These are phyloP conservation scores for Aethes cnicana DNA, from an alignment of 2,888 invertebrate species.

Conservation along the genomic window DNA sequence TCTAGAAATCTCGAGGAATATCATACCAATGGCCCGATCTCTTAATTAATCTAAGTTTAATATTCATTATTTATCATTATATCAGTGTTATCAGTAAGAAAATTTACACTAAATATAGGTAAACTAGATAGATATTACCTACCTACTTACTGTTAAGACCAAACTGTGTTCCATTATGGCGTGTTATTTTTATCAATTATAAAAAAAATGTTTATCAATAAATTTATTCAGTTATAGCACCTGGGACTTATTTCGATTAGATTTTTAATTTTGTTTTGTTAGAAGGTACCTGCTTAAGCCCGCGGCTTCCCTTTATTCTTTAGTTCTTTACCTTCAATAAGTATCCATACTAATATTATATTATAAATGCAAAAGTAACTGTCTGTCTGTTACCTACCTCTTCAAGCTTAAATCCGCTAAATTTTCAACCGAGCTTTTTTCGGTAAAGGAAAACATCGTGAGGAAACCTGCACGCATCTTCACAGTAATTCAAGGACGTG, in stretches of 20 bases:
- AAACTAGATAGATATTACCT: too few species aligned
- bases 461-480: too few species aligned
- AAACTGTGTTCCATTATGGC: constrained; percentile 23
- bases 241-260: constrained; percentile 2
- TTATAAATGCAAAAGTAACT: too few species aligned
- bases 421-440: too few species aligned
- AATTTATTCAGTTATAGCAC: not conserved
- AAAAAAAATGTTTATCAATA: constrained; percentile 19
- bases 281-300: too few species aligned
- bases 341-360: too few species aligned
- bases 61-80: not conserved
- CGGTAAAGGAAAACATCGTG: too few species aligned
- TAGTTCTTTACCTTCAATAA: too few species aligned
- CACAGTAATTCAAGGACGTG: too few species aligned
- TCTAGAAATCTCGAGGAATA: not conserved
- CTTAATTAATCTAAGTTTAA: not conserved
- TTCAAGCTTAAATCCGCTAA: too few species aligned
- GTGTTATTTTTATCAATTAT: constrained; percentile 16
- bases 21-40: not conserved
- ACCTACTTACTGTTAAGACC: constrained; percentile 24
- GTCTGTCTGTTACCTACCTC: too few species aligned
- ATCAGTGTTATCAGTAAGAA: constrained; percentile 14
- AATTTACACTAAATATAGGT: constrained; percentile 3
- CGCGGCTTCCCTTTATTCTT: too few species aligned
- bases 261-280: constrained; percentile 3